Evolutionary conservation across 2,797 vertebrate genomes (phyloP), one percentile per base, ranked within the genome.

Genomic region (Crossoptilon crossoptilon): DNA sequence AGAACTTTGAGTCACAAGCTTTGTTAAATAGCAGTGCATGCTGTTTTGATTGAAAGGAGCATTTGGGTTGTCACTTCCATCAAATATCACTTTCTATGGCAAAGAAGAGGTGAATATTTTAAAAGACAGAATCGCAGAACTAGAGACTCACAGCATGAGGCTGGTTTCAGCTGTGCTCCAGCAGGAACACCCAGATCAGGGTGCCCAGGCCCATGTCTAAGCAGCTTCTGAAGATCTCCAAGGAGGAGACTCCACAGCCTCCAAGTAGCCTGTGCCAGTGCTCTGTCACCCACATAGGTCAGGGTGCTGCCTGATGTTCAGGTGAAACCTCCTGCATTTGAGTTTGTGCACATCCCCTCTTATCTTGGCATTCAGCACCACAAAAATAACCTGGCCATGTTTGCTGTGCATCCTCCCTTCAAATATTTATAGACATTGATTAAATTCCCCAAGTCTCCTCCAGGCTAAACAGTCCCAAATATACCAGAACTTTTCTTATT

Each of bases 41-140:
- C 27, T 70, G 44, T 78, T 90, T 90, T 87, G 83, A 85, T 80
- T 0, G 4, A 85, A 88, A 90, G 18, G 70, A 86, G 73, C 70
- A 63, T 8, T 3, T 1, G 9, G 62, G 71, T 70, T 66, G 24
- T 72, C 62, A 82, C 44, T 73, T 91, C 74, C 46, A 77, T 73
- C 78, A 49, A 69, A 76, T 77, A 88, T 29, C 49, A 39, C n/a
- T 87, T 96, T 94, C 59, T 69, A 26, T 76, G 67, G 53, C 44
- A 85, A 78, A 76, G 56, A 81, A 78, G 59, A 80, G 7, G 9
- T 0, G 5, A 91, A 86, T 31, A 43, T 22, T 87, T 87, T 73
- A 76, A 84, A 90, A 81, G 64, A 62, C 14, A 69, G 62, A 43
- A 64, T 43, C 62, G 22, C 39, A 64, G 39, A 64, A 22, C 27